Evolutionary conservation across 1,140 invertebrate species (phyloP).

Genomic region (Macrostomum lignano): DNA sequence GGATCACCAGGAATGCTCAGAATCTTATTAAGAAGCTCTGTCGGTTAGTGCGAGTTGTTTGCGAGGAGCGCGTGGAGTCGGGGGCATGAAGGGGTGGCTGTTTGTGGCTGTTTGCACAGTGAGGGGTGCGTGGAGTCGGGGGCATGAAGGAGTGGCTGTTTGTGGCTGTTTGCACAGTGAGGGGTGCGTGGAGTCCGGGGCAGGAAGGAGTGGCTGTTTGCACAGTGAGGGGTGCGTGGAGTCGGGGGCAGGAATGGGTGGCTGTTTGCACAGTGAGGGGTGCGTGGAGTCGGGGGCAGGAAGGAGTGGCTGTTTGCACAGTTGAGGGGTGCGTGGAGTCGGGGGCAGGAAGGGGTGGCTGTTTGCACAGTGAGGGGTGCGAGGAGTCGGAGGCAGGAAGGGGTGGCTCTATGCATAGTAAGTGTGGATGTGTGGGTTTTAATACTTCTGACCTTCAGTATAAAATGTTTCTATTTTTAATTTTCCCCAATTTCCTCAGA

Average conservation of each 20-base stretch:
- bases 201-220: no score
- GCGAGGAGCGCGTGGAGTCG: no score
- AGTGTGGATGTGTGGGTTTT: not conserved
- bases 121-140: not conserved
- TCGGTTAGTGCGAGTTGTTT: conserved; percentile 31
- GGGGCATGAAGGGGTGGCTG: no score
- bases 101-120: no score
- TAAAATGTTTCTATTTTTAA: not conserved
- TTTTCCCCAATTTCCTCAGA: not conserved
- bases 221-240: no score
- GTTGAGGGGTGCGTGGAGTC: no score
- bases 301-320: no score
- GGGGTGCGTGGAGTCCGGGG: no score
- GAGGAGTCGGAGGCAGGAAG: not conserved
- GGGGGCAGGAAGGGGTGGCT: no score
- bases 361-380: not conserved
- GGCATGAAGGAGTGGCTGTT: not conserved
- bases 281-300: no score
- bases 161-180: conserved; percentile 39
- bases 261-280: no score
- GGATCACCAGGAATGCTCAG: conserved; percentile 62
- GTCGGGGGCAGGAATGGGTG: no score
- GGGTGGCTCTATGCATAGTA: not conserved
- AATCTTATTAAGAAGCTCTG: conserved; percentile 90
- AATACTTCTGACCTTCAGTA: not conserved